Base-by-base conservation (phyloP, 2,888 invertebrate species). In the Heterodera filipjevi region DNA sequence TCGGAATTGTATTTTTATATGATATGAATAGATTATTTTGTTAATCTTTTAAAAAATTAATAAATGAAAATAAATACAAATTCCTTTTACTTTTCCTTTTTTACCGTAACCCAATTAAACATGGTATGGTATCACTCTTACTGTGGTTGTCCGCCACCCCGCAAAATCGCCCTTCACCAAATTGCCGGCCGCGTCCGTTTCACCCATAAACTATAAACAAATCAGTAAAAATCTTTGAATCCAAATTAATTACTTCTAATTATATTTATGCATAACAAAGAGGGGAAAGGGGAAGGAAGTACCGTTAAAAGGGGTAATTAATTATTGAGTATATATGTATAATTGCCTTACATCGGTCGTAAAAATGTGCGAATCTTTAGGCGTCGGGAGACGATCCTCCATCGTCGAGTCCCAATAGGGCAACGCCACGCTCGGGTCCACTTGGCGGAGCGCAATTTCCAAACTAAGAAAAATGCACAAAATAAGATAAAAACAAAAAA, bases 281-380 rank as follows among this genome's bases (percentile, higher is more conserved):
- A 12, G 44, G 44, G 44, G 44, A 12, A 44, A 12, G 44, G 12
- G 44, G 44, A 44, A 12, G 12, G 44, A 10, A 10, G 5, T 44
- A 5, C 44, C 44, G 12, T 44, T 44, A 44, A 44, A n/a, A n/a
- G n/a, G n/a, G n/a, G n/a, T n/a, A n/a, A n/a, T n/a, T n/a, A 1
- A 39, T 72, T 19, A 39, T 72, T 22, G 12, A 71, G 14, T 71
- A 71, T 32, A 14, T 32, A 22, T 32, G n/a, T 72, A n/a, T 22
- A 16, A n/a, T 35, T 5, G 3, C n/a, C 59, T 66, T 27, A 64
- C 75, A 64, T 75, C 71, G 49, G 83, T 68, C 19, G 82, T 79
- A 80, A 84, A 86, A n/a, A 86, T 32, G 35, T 84, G 82, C 33
- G 85, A 82, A 77, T 86, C 86, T 19, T 81, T 79, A 8, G 86